Evolutionary conservation across 2,888 invertebrate genomes (phyloP).

Genomic region (Lepetodrilus schrolli): DNA sequence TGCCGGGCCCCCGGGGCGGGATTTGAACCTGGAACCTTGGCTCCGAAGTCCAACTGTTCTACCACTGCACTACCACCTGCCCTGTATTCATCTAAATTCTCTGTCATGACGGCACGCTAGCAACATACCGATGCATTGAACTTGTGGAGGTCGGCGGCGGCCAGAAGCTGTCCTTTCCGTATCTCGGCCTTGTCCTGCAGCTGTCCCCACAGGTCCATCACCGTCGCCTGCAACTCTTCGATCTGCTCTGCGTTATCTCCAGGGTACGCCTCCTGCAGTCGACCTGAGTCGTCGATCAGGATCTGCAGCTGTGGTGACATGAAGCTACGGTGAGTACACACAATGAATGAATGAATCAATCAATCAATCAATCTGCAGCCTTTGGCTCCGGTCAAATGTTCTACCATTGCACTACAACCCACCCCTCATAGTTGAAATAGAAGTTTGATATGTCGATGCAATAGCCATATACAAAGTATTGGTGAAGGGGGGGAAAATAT

Average conservation of each 20-base stretch:
- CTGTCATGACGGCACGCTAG: too few species aligned
- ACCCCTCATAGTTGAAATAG: too few species aligned
- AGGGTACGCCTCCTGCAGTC: conserved; percentile 89
- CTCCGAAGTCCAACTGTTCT: too few species aligned
- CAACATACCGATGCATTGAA: conserved; percentile 85
- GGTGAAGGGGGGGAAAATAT: too few species aligned
- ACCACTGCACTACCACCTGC: too few species aligned
- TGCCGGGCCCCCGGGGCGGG: too few species aligned
- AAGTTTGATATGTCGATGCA: too few species aligned
- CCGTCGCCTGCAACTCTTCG: conserved; percentile 87
- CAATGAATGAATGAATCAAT: not conserved
- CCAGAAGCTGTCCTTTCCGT: conserved; percentile 86
- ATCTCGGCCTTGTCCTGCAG: conserved; percentile 88
- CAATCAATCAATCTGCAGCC: not conserved
- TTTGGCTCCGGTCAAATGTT: not conserved
- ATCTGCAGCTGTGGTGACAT: conserved; percentile 78
- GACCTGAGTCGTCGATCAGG: conserved; percentile 92
- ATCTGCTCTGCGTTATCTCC: conserved; percentile 93
- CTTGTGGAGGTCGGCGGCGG: conserved; percentile 90
- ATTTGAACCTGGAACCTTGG: too few species aligned
- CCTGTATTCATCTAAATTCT: not conserved
- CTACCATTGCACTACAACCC: too few species aligned
- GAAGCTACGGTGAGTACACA: not conserved
- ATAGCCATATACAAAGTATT: too few species aligned
- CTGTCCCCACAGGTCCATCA: conserved; percentile 89